A percentile compares a stretch with the other conserved stretches of the same genome.
Conservation (phyloP, 2,113 vertebrate species). For the Sinocyclocheilus maitianheensis region DNA sequence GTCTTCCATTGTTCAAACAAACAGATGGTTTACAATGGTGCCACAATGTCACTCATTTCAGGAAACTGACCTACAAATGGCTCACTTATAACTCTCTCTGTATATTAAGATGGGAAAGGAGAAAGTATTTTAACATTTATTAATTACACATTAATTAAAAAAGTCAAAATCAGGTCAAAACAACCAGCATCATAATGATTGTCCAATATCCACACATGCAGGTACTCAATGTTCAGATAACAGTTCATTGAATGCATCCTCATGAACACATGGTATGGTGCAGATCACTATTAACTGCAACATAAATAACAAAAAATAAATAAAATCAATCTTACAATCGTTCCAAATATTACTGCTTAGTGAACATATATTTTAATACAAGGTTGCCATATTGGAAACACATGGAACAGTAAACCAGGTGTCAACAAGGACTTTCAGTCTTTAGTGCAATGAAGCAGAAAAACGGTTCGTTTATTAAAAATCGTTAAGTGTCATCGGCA, state of each 20-base stretch:
- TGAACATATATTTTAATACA: constrained; percentile 13
- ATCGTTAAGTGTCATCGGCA: not conserved
- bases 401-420: not conserved
- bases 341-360: not conserved
- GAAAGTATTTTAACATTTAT: too few relatives aligned
- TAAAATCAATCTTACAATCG: not conserved
- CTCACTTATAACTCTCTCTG: too few relatives aligned
- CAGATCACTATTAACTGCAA: not conserved
- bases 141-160: too few relatives aligned
- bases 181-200: not conserved
- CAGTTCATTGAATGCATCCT: not conserved
- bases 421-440: constrained; percentile 2
- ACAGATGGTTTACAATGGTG: not conserved
- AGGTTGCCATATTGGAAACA: constrained; percentile 10
- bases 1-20: not conserved
- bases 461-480: constrained; percentile 3
- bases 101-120: too few relatives aligned
- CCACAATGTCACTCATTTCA: too few relatives aligned
- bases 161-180: too few relatives aligned
- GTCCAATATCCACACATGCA: not conserved
- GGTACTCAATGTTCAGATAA: not conserved
- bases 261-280: not conserved
- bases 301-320: not conserved
- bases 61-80: too few relatives aligned
- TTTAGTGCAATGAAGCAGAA: constrained; percentile 16